Conservation (phyloP, 2,888 invertebrate genomes). For the Stegana nigrithorax region DNA sequence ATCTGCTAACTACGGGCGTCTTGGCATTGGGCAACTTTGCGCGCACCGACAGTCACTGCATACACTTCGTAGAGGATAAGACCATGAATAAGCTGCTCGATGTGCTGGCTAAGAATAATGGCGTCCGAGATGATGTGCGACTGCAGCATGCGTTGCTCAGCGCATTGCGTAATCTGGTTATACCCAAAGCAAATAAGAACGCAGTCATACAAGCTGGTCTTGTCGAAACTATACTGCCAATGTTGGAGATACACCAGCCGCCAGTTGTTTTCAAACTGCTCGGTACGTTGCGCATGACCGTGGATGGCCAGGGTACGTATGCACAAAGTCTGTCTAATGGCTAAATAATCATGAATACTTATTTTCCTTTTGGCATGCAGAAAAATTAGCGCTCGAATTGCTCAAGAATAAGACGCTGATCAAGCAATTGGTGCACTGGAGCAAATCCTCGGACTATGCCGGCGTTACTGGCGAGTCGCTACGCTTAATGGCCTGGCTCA, state of each 20-base stretch:
- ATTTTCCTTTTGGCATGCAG: conserved; percentile 67
- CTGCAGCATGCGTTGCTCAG: conserved; percentile 71
- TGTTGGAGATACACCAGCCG: conserved; percentile 77
- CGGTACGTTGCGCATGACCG: conserved; percentile 86
- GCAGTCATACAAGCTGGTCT: conserved; percentile 79
- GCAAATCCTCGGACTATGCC: conserved; percentile 80
- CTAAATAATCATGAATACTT: not conserved
- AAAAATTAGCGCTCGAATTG: conserved; percentile 77
- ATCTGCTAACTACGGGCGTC: conserved; percentile 84
- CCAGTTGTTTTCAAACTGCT: conserved; percentile 88
- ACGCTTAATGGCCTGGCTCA: conserved; percentile 82
- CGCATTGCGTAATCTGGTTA: conserved; percentile 81
- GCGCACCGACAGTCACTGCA: conserved; percentile 85
- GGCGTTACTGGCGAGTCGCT: conserved; percentile 87
- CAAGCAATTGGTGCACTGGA: conserved; percentile 79
- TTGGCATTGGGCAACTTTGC: conserved; percentile 92
- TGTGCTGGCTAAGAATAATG: conserved; percentile 72
- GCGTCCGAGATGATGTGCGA: conserved; percentile 73
- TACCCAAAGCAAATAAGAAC: conserved; percentile 81
- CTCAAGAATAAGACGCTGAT: conserved; percentile 75
- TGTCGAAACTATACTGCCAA: conserved; percentile 78
- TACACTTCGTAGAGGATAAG: conserved; percentile 82
- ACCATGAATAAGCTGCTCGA: conserved; percentile 78
- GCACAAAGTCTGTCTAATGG: not conserved
- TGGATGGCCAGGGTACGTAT: conserved; percentile 81